Percentiles rank a stretch among this genome's conserved stretches.
Conservation (phyloP, 2,888 invertebrate genomes). For the Archips xylosteana region DNA sequence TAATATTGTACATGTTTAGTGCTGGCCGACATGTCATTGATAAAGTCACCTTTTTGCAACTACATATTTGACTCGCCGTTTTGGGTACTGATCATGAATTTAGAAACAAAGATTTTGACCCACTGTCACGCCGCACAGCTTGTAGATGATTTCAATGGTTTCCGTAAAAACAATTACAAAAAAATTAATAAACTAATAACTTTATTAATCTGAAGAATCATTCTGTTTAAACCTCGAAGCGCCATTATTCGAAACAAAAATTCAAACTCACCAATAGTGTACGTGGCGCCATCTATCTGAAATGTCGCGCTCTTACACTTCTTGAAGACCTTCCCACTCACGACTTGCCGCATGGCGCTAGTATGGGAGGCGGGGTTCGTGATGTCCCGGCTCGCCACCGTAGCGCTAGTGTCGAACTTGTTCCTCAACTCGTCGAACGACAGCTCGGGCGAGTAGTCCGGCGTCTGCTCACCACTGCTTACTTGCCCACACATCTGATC, state of each 20-base stretch:
- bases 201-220: too few species aligned
- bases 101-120: too few species aligned
- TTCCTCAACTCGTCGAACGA: constrained; percentile 79
- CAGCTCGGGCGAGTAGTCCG: constrained; percentile 69
- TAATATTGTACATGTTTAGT: too few species aligned
- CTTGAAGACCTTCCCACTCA: constrained; percentile 88
- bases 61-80: too few species aligned
- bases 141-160: too few species aligned
- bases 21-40: too few species aligned
- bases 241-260: background rate
- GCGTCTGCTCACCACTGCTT: constrained; percentile 63
- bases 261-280: constrained; percentile 91
- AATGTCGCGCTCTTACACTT: constrained; percentile 96
- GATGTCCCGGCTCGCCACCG: constrained; percentile 69
- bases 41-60: too few species aligned
- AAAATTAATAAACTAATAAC: too few species aligned
- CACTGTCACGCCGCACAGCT: too few species aligned
- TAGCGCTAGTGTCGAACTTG: constrained; percentile 77
- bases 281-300: constrained; percentile 94
- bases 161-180: too few species aligned
- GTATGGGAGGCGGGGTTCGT: constrained; percentile 80
- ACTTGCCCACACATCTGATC: constrained; percentile 74
- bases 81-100: too few species aligned
- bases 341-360: constrained; percentile 80
- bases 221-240: background rate